These are phyloP conservation scores for Brachionus rubens DNA, from an alignment of 1,140 invertebrate genomes.

Conservation along the genomic window DNA sequence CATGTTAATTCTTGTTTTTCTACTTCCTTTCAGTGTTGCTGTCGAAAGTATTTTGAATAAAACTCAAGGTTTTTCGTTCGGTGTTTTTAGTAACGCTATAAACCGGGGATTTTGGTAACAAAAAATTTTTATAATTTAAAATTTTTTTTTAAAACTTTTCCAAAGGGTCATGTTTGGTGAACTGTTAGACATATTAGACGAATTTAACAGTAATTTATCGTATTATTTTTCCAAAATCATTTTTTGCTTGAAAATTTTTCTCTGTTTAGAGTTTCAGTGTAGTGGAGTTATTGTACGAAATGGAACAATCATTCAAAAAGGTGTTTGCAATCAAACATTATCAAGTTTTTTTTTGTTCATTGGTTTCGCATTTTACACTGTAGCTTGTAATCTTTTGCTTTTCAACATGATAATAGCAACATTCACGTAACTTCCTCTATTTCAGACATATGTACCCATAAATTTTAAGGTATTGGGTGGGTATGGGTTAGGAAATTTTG, in stretches of 20 bases:
- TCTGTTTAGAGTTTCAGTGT: conserved; percentile 22
- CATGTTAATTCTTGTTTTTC: conserved; percentile 42
- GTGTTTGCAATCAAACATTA: background rate
- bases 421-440: conserved; percentile 1
- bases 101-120: conserved; percentile 36
- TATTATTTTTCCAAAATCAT: too few relatives aligned
- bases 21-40: conserved; percentile 18
- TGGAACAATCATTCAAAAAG: background rate
- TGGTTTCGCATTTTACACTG: conserved; percentile 42
- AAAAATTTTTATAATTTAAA: background rate
- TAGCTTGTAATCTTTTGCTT: conserved; percentile 27
- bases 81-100: conserved; percentile 1
- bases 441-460: too few relatives aligned
- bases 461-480: too few relatives aligned
- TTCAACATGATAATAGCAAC: conserved; percentile 45
- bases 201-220: conserved; percentile 5
- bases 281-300: background rate
- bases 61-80: conserved; percentile 36
- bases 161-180: conserved; percentile 39
- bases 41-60: conserved; percentile 36
- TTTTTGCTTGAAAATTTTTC: background rate
- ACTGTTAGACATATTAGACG: conserved; percentile 24
- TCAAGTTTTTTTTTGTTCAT: conserved; percentile 34
- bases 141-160: background rate
- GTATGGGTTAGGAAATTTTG: too few relatives aligned